Percentiles rank a stretch among this genome's conserved stretches.
phyloP scores from a whole-genome alignment of 2,113 vertebrate species.

The Sphyrna mokarran region DNA sequence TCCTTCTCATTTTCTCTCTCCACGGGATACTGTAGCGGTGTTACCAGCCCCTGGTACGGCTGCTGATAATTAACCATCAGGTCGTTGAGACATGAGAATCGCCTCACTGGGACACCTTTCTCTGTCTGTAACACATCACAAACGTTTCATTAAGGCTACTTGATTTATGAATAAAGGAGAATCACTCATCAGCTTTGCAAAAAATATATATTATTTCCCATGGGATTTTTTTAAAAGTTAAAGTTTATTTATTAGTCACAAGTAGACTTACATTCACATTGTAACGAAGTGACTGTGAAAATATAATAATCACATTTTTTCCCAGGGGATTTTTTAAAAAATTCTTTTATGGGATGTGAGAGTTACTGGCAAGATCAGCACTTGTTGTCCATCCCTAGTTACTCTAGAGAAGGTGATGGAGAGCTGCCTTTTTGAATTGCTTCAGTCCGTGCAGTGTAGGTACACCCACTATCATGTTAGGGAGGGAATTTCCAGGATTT shows the following conservation, averaged over 20 bases:
- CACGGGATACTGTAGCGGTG: constrained; percentile 65
- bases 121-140: constrained; percentile 54
- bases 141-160: not conserved
- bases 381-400: not conserved
- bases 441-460: no score
- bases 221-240: not conserved
- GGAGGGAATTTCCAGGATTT: no score
- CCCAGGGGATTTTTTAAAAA: not conserved
- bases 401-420: not conserved
- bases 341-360: not conserved
- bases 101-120: constrained; percentile 74
- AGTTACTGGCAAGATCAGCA: not conserved
- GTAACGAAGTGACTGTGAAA: no score
- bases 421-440: not conserved
- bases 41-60: constrained; percentile 74
- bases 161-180: not conserved
- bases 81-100: constrained; percentile 67
- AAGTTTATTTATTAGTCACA: no score
- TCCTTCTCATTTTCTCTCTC: constrained; percentile 46
- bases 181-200: not conserved
- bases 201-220: not conserved
- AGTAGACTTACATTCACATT: no score
- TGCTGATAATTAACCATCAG: constrained; percentile 72
- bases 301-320: not conserved
- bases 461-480: no score